Base-by-base conservation (phyloP, 2,113 vertebrate genomes). In the Motacilla alba region DNA sequence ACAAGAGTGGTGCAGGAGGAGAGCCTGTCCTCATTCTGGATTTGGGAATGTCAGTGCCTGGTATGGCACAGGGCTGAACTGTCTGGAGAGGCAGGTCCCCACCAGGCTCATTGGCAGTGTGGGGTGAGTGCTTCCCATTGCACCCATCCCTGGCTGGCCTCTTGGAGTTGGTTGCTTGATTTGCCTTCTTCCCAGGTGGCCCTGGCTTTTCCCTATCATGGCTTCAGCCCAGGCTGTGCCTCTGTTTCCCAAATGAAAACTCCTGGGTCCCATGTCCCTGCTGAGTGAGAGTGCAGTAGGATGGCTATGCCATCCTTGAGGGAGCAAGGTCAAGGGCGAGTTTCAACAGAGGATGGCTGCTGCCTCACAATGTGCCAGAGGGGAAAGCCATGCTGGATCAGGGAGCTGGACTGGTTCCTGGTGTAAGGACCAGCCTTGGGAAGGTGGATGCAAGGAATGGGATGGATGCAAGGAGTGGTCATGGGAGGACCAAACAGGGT, bases 1-100 rank as follows among this genome's bases (percentile, higher is more conserved):
- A 35, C 77, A 30, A 53, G 46, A 23, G 69, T 0, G 0, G 9
- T 47, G 20, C 3, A 1, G 44, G 37, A 82, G 46, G 18, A 37
- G 19, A 90, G 14, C 5, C 1, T 0, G 13, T 41, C 39, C 9
- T 64, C n/a, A 27, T 79, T 67, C 78, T 28, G 43, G 26, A 14
- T 70, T 20, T 84, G 23, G 37, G 35, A 64, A 35, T 64, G 62
- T 39, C 4, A 3, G 15, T 56, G 39, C 35, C 50, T 5, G 4
- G 35, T 33, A 4, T 13, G 35, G 28, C 79, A n/a, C 70, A 55
- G 23, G 30, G 49, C 46, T 87, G 73, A 89, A 33, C 58, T 95
- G 18, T 63, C 17, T 3, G 13, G 9, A n/a, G 17, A 23, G 5
- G 7, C 3, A 5, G 44, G 39, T 75, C 47, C 31, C 11, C 16